Conservation (phyloP, 2,113 vertebrate genomes). For the Carlito syrichta region DNA sequence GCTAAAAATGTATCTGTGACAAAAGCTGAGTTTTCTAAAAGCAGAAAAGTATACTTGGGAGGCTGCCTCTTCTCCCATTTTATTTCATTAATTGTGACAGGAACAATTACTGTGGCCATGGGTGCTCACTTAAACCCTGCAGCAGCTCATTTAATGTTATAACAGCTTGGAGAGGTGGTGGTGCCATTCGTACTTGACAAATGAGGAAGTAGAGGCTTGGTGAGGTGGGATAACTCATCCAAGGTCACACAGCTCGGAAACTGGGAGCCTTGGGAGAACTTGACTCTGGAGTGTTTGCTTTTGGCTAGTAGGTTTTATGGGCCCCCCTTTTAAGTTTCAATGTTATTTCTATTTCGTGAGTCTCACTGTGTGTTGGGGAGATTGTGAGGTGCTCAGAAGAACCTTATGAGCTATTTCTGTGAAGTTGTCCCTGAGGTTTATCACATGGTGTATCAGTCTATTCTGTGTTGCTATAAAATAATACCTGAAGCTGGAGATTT, state of each 20-base stretch:
- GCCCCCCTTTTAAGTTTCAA: neutral
- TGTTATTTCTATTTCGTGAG: neutral
- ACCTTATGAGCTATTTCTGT: neutral
- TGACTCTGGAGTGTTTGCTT: neutral
- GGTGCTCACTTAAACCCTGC: neutral
- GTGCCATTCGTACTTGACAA: constrained; percentile 36
- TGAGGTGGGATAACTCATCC: neutral
- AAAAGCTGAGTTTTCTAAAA: constrained; percentile 25
- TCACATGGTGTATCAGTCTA: too few relatives aligned
- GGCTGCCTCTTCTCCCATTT: neutral
- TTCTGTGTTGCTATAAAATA: too few relatives aligned
- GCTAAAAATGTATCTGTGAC: neutral
- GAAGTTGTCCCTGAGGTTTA: neutral
- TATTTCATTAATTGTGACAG: neutral
- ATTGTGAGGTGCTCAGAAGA: neutral
- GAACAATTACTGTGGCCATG: neutral
- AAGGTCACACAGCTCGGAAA: neutral
- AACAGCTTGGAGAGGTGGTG: neutral
- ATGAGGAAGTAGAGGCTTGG: constrained; percentile 1
- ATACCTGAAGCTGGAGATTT: too few relatives aligned
- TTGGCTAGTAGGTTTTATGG: neutral
- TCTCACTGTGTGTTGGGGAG: neutral
- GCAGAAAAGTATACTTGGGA: neutral
- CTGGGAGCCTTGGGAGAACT: neutral
- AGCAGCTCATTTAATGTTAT: neutral